Evolutionary conservation across 2,797 vertebrate species (phyloP).

Genomic region (Chaetophractus vellerosus): DNA sequence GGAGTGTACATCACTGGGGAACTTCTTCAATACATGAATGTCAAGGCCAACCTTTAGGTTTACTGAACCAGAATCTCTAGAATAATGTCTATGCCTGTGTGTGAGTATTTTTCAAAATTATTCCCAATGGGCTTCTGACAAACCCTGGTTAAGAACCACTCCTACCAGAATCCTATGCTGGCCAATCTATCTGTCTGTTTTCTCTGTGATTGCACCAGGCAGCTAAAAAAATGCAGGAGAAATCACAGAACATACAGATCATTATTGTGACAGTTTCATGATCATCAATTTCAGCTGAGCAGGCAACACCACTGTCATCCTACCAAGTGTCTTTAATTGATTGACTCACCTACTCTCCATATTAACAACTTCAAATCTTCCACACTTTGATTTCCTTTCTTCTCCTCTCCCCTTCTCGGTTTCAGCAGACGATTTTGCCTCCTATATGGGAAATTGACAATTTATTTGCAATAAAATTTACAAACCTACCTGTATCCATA

Average conservation of each 20-base stretch:
- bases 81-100: background rate
- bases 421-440: background rate
- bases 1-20: background rate
- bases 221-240: background rate
- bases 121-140: background rate
- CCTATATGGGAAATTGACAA: background rate
- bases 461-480: background rate
- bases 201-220: background rate
- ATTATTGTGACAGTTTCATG: background rate
- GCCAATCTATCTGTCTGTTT: background rate
- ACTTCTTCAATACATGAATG: background rate
- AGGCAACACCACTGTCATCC: background rate
- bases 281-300: background rate
- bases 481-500: background rate
- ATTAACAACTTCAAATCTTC: background rate
- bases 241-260: background rate
- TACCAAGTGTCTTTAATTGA: background rate
- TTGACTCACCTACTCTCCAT: background rate
- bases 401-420: background rate
- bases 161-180: background rate
- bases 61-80: background rate
- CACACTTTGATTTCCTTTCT: background rate
- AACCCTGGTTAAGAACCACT: background rate
- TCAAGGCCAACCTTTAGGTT: background rate
- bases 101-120: background rate